Base-by-base conservation (phyloP, 2,113 vertebrate species). In the Boulengeromyrus knoepffleri region DNA sequence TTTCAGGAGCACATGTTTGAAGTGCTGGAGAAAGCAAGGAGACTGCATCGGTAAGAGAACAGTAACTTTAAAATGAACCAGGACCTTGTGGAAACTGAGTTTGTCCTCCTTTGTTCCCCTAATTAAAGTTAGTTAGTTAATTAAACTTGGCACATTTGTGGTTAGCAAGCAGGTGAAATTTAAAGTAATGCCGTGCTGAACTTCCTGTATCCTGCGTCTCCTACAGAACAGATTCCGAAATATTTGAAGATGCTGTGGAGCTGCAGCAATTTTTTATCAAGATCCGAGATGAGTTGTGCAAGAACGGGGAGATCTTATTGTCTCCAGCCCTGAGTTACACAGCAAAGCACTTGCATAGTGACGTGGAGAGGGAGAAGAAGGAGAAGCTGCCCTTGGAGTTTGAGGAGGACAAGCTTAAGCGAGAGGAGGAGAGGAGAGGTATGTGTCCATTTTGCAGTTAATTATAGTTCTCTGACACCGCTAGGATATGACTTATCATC, bases 1-100 rank as follows among this genome's bases (percentile, higher is more conserved):
- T 99, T 99, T 93, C 99, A 99, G 94, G 99, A 99, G 91, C 98
- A 99, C 90, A 97, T 99, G 97, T 99, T 99, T 94, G 98, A 99
- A 92, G 97, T 99, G 53, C 93, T 99, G 90, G 98, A 99, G 94
- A 97, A 98, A 84, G 98, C 98, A 70, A 96, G 99, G 89, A 96
- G 97, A 74, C 96, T 99, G 91, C 97, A 99, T 94, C 97, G 99
- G 99, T 99, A 94, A 93, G 96, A 88, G 39, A 24, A 27, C 42
- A 7, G 36, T 12, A 88, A 42, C 52, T 62, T 39, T 58, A 21
- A 88, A 39, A 88, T 88, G 39, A 88, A 42, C 74, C 74, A 19
- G 13, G 36, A 70, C 62, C 62, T 31, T 12, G n/a, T 4, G n/a
- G 9, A 70, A 31, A 12, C 3, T 70, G n/a, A 12, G 17, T 80